A percentile compares a stretch with the other conserved stretches of the same genome.
Conservation (phyloP, 2,113 vertebrate genomes). For the Mugil cephalus region DNA sequence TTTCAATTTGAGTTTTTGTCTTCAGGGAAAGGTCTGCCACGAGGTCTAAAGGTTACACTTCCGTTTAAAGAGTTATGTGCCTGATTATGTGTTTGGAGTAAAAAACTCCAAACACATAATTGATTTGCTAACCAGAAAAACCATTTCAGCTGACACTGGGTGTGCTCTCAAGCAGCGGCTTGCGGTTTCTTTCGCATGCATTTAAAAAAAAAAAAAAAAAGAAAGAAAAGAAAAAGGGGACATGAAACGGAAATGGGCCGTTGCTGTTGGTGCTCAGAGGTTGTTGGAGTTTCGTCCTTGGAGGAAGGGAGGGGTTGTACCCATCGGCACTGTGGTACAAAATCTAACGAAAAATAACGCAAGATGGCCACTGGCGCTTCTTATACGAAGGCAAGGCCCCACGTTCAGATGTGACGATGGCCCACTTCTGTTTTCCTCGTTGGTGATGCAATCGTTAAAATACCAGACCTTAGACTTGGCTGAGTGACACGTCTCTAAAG, state of each 20-base stretch:
- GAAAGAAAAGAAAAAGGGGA: neutral
- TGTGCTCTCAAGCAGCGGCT: conserved; percentile 7
- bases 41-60: neutral
- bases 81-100: too few species aligned
- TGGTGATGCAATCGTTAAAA: neutral
- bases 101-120: too few species aligned
- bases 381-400: too few species aligned
- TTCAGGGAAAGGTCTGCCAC: neutral
- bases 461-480: neutral
- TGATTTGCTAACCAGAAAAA: too few species aligned
- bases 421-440: conserved; percentile 29
- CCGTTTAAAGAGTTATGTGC: conserved; percentile 2
- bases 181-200: conserved; percentile 2
- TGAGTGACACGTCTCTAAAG: neutral
- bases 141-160: conserved; percentile 6
- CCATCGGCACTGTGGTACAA: conserved; percentile 37
- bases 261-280: conserved; percentile 8
- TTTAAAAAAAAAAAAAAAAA: neutral
- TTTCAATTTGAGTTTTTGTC: conserved; percentile 8
- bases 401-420: conserved; percentile 11
- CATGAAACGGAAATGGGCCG: conserved; percentile 45
- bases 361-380: too few species aligned
- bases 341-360: too few species aligned
- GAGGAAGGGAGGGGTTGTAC: conserved; percentile 39
- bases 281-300: neutral